Base-by-base conservation (phyloP, 2,113 vertebrate species). In the Amazona guildingii region DNA sequence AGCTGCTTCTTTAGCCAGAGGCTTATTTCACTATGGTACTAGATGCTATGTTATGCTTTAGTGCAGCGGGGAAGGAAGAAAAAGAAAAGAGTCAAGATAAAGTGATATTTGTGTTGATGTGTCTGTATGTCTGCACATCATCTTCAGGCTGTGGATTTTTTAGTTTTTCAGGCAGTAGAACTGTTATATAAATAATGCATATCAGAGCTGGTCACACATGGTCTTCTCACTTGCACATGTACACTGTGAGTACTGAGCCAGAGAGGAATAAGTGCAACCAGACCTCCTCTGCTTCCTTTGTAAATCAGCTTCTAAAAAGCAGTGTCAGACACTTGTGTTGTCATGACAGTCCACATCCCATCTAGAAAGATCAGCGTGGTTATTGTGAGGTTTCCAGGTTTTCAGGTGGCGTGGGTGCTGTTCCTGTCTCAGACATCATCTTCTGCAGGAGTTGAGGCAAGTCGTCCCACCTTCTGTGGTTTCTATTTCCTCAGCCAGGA, bases 41-140 rank as follows among this genome's bases (percentile, higher is more conserved):
- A 8, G 63, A 54, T 77, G 85, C 46, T 92, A 35, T 59, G 55
- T 63, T 93, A 35, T 80, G 68, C 70, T 3, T 16, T 76, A 86
- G 85, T 3, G 17, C 85, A 86, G 83, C 41, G 62, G 54, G 54
- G 33, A 59, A 59, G 51, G 3, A 3, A 24, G 11, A 11, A 57
- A 80, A 29, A 49, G 31, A 54, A 52, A n/a, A 92, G 77, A 88
- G 61, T 74, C 83, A 59, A 91, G 73, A 93, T 88, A 59, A 97
- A 94, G 51, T 81, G 46, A 29, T 94, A 86, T 75, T 94, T 94
- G 91, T 51, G 88, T 81, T 88, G 72, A 93, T 77, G 76, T 92
- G 86, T 80, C 74, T 96, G 55, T 79, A 44, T 82, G 81, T 96
- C 88, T 95, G 95, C 94, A 95, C 92, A 77, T 95, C 86, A 81